Percentiles rank a stretch among this genome's conserved stretches.
phyloP scores from a whole-genome alignment of 2,797 vertebrate species.

The Delichon dasypus region DNA sequence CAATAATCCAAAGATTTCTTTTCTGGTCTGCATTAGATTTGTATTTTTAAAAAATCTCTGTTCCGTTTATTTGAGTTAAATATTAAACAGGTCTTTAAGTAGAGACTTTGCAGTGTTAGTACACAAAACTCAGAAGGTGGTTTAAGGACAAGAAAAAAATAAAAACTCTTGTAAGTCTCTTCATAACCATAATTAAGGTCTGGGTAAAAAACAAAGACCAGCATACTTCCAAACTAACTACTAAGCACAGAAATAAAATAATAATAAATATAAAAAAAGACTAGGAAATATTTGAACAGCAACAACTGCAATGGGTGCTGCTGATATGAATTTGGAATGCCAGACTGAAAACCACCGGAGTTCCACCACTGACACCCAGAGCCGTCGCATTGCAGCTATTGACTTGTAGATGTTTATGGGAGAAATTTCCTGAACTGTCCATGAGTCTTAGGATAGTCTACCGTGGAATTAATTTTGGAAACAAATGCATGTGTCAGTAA shows the following conservation, averaged over 20 bases:
- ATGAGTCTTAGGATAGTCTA: neutral
- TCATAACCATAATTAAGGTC: neutral
- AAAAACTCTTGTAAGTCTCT: neutral
- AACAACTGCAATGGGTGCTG: neutral
- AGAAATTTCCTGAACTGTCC: neutral
- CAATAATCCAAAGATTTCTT: neutral
- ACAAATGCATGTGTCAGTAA: neutral
- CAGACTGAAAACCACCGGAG: neutral
- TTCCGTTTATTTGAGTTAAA: conserved; percentile 48
- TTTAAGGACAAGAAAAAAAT: neutral
- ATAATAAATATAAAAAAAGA: neutral
- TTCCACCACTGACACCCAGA: neutral
- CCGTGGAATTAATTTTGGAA: neutral
- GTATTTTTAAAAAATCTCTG: neutral
- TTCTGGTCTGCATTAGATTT: neutral
- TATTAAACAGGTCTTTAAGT: conserved; percentile 31
- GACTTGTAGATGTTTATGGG: neutral
- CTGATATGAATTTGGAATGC: neutral
- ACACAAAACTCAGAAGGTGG: neutral
- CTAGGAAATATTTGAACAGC: neutral
- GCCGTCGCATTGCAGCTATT: neutral
- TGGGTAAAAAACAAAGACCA: neutral
- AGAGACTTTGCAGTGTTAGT: neutral
- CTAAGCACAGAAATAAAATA: neutral
- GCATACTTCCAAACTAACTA: neutral